Evolutionary conservation across 1,140 invertebrate genomes (phyloP), one percentile per base, ranked within the genome.

Genomic region (Drosophila carrolli): DNA sequence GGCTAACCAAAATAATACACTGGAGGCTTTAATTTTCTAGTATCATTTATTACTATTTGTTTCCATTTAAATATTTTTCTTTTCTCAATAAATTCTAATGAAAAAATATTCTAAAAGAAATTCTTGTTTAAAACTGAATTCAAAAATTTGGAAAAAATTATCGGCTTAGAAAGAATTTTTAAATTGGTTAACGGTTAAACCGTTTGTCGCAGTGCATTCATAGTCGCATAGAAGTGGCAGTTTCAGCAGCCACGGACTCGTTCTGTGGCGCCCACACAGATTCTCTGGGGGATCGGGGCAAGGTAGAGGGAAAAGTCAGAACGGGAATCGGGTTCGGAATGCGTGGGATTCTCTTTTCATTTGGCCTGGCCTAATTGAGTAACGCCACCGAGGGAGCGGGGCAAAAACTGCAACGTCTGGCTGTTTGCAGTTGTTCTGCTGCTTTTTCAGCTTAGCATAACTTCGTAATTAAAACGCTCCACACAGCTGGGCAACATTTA

Each of bases 281-380:
- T 6, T 37, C 43, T 62, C 57, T 65, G 27, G 37, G 44, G 57
- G 11, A 37, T 4, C 32, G 57, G 32, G 19, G 11, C 1, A 14
- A 7, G 3, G 2, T 5, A 14, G 11, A 19, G 38, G 10, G 13
- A 14, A 37, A 35, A n/a, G 14, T 27, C 35, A 60, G 60, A 63
- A 63, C 58, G 65, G 32, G 41, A 70, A 66, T 53, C 48, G 65
- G 68, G 38, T 38, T 29, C 55, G 23, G 73, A 67, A 75, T 76
- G 73, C 73, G 73, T 76, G 73, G 72, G 73, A 76, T 44, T 73
- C 32, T 61, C 32, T 47, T 14, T 32, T 38, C 53, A 75, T 75
- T 75, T 57, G 62, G 72, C 48, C 73, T 75, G 73, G 61, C 73
- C 73, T 76, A 76, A 75, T 75, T 75, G 73, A 67, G 73, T 76